Evolutionary conservation across 2,113 vertebrate species (phyloP), one percentile per base, ranked within the genome.

Genomic region (Toxotes jaculatrix): DNA sequence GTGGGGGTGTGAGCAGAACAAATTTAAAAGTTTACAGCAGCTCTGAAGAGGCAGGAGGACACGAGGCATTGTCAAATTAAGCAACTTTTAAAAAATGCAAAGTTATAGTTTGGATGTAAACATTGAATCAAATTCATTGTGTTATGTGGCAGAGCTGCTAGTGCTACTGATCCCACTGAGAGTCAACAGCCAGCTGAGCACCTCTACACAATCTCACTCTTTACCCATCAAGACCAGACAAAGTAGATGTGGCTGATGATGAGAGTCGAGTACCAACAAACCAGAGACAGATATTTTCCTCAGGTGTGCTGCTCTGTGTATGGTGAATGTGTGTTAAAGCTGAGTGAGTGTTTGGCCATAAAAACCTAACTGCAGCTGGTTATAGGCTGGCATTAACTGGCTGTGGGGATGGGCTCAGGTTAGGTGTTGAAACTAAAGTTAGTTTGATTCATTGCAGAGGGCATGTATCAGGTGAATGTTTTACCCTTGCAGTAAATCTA

Each of bases 21-120:
- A 55, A 64, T 80, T 70, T 65, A 53, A 81, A 82, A 89, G 71
- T 77, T 87, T 79, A 88, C 34, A 65, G 27, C 45, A 38, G 63
- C 32, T 36, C 53, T n/a, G 21, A 36, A 49, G 19, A 81, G 23
- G 55, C 23, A 51, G 60, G 45, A 49, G 34, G 27, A 67, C 31
- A 38, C 19, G 6, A 27, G 17, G 31, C 10, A 31, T 38, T 60
- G 21, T 65, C 11, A 31, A 38, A 61, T n/a, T n/a, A n/a, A 43
- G 59, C 19, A 9, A 1, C 32, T 19, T 11, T 4, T 60, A 71
- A 80, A 19, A 31, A 66, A 11, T 12, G 45, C 36, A 1, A 21
- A 21, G 21, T 23, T 16, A 62, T 57, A 0, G 3, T 49, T 63
- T 31, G 56, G 7, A 62, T 34, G 19, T 12, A 32, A 49, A 49